phyloP scores from a whole-genome alignment of 1,140 invertebrate species.

The Maniola jurtina region DNA sequence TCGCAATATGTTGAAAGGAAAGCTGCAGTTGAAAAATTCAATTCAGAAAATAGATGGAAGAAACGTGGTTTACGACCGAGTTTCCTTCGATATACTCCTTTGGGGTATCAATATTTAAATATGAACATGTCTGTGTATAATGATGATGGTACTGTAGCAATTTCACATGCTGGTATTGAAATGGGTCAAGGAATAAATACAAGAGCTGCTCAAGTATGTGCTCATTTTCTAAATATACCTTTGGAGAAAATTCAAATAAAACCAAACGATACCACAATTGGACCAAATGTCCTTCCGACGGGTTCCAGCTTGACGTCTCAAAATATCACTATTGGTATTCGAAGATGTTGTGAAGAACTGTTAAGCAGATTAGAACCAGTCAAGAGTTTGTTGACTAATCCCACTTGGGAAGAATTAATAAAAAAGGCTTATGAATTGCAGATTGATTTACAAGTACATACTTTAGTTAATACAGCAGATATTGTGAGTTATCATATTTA shows the following conservation, averaged over 20 bases:
- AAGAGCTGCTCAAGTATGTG: slow-evolving; percentile 85
- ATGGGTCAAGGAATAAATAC: slow-evolving; percentile 91
- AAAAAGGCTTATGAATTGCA: slow-evolving; percentile 74
- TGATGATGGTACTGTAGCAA: slow-evolving; percentile 86
- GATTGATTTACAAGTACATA: slow-evolving; percentile 82
- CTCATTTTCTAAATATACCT: slow-evolving; percentile 84
- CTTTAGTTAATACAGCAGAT: slow-evolving; percentile 76
- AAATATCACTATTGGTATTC: slow-evolving; percentile 42
- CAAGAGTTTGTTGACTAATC: slow-evolving; percentile 72
- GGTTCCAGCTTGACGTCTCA: slow-evolving; percentile 79
- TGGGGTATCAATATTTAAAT: slow-evolving; percentile 71
- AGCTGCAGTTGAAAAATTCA: slow-evolving; percentile 69
- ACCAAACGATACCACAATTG: slow-evolving; percentile 80
- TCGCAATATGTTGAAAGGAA: slow-evolving; percentile 32
- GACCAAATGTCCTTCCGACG: slow-evolving; percentile 80
- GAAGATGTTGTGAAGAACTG: slow-evolving; percentile 60
- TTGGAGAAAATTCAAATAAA: slow-evolving; percentile 83
- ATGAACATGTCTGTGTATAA: slow-evolving; percentile 85
- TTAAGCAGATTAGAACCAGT: slow-evolving; percentile 81
- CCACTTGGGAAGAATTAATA: slow-evolving; percentile 82
- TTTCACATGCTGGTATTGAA: slow-evolving; percentile 89
- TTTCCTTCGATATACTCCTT: not conserved
- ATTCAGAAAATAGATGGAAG: slow-evolving; percentile 85
- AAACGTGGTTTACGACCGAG: slow-evolving; percentile 82
- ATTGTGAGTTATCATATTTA: slow-evolving; percentile 80